phyloP scores from a whole-genome alignment of 2,797 vertebrate species.

The Pagetopsis macropterus region DNA sequence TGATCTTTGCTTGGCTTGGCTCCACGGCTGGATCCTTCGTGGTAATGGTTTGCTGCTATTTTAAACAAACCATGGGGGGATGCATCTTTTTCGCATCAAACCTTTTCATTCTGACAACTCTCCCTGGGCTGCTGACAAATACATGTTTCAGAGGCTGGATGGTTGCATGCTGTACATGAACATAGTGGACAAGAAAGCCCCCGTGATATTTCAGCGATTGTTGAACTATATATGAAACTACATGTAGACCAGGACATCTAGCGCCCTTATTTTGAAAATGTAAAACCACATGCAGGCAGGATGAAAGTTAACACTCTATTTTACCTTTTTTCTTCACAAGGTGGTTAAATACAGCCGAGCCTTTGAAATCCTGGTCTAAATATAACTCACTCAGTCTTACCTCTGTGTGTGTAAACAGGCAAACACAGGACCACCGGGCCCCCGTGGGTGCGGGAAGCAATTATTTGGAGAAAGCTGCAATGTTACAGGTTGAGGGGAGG shows the following conservation, averaged over 20 bases:
- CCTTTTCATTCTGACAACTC: constrained; percentile 73
- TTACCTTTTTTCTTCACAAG: constrained; percentile 20
- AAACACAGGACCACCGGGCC: constrained; percentile 65
- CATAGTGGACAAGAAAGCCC: constrained; percentile 44
- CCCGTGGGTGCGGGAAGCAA: constrained; percentile 72
- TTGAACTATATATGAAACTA: neutral
- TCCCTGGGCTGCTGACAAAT: constrained; percentile 74
- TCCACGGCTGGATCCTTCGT: constrained; percentile 52
- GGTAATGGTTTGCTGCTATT: constrained; percentile 76
- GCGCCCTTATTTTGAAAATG: constrained; percentile 9
- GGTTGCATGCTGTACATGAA: constrained; percentile 35
- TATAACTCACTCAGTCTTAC: constrained; percentile 71
- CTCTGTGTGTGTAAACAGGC: constrained; percentile 72
- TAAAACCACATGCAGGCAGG: neutral
- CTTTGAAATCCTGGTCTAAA: constrained; percentile 77
- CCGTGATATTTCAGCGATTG: constrained; percentile 47
- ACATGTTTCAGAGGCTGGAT: constrained; percentile 62
- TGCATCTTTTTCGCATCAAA: constrained; percentile 80
- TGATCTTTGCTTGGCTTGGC: constrained; percentile 67
- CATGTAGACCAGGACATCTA: neutral
- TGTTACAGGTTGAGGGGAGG: constrained; percentile 73
- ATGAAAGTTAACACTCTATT: neutral
- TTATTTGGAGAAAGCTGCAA: constrained; percentile 79
- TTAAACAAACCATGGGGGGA: constrained; percentile 78
- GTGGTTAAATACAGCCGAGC: constrained; percentile 36